Evolutionary conservation across 2,888 invertebrate species (phyloP).

Genomic region (Subacronicta megacephala): DNA sequence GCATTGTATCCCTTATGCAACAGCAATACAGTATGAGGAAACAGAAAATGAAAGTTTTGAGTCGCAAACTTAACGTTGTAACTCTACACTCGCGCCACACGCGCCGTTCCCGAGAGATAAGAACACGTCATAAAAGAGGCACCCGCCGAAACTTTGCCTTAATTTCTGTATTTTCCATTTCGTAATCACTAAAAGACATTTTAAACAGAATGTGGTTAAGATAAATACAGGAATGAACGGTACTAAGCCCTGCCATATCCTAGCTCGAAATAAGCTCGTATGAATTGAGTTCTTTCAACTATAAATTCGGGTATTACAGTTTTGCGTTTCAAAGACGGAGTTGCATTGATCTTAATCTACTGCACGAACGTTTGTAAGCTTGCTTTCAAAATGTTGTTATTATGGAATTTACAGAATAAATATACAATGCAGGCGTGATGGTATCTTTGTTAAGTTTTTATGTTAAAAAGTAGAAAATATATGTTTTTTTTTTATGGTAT

Average conservation of each 20-base stretch:
- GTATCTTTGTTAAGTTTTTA: too few relatives aligned
- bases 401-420: too few relatives aligned
- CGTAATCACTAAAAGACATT: conserved; percentile 69
- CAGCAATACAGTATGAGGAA: conserved; percentile 58
- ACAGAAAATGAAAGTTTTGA: conserved; percentile 55
- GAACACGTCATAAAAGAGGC: conserved; percentile 86
- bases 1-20: conserved; percentile 63
- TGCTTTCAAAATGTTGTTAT: conserved; percentile 11
- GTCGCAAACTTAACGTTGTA: conserved; percentile 61
- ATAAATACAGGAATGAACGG: conserved; percentile 57
- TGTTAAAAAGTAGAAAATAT: too few relatives aligned
- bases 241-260: conserved; percentile 38
- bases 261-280: conserved; percentile 25
- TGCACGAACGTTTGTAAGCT: conserved; percentile 15
- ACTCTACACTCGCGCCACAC: conserved; percentile 69
- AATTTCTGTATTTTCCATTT: conserved; percentile 80
- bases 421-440: too few relatives aligned
- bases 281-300: conserved; percentile 29
- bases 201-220: conserved; percentile 68
- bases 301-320: conserved; percentile 33
- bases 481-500: too few relatives aligned
- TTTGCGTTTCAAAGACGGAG: conserved; percentile 26
- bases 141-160: conserved; percentile 82
- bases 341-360: conserved; percentile 8
- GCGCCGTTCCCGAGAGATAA: conserved; percentile 80